Evolutionary conservation across 1,140 invertebrate species (phyloP), one percentile per base, ranked within the genome.

Genomic region (Orius laevigatus): DNA sequence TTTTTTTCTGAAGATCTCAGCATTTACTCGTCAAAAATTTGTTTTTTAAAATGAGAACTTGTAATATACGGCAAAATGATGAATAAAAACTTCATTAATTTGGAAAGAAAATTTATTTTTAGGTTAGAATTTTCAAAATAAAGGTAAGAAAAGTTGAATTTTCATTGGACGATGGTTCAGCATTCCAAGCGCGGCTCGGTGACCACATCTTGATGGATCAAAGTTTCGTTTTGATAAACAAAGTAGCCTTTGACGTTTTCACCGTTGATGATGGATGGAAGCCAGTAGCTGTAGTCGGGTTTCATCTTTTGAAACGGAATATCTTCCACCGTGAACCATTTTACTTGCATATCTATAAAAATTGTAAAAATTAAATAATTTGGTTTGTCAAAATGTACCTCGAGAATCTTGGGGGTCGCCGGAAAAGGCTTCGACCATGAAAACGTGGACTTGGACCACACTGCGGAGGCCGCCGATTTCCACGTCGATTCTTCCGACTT

Each of bases 241-340:
- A 73, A 73, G 48, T 66, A 63, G 3, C 65, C 72, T 49, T 62
- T 60, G 57, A 75, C 73, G 51, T 62, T 63, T 18, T 56, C 58
- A n/a, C 63, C 62, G 43, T 60, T 59, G 0, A 75, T 57, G 43
- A 70, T 57, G 4, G 69, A 48, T 3, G 71, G 71, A 53, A 69
- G 69, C 73, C 73, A 75, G 3, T 57, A 53, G 40, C 55, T 54
- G 51, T 73, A 71, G 59, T 75, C 73, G 16, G 63, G 59, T 71
- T 71, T 75, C 73, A 75, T 75, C 48, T 66, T 45, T 6, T 64
- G 56, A 51, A 62, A 71, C 1, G 73, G 73, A 36, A 73, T 58
- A 3, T 60, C 50, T 14, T 64, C 52, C 19, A 64, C 49, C 3
- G 58, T 47, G 56, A 64, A 75, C 73, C 73, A 75, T 45, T 65